Conservation (phyloP, 2,888 invertebrate species). For the Phasia obesa region DNA sequence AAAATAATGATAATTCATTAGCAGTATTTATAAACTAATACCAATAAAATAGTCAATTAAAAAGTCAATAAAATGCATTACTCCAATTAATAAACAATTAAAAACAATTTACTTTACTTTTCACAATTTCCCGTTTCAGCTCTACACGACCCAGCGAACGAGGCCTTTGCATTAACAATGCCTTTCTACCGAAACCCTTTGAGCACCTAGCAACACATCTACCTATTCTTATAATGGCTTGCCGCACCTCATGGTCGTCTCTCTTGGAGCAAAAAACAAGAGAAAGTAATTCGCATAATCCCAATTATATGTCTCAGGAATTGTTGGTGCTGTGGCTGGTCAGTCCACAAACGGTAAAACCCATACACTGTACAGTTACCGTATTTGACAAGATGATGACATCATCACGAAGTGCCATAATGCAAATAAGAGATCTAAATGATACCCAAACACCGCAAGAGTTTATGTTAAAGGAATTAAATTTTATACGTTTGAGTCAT, state of each 20-base stretch:
- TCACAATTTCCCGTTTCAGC: too few species aligned
- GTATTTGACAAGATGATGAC: slow-evolving; percentile 75
- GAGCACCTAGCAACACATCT: slow-evolving; percentile 74
- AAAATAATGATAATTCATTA: too few species aligned
- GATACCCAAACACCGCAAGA: slow-evolving; percentile 73
- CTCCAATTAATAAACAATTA: too few species aligned
- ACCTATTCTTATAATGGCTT: slow-evolving; percentile 76
- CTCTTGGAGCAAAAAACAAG: slow-evolving; percentile 70
- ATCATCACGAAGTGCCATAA: slow-evolving; percentile 75
- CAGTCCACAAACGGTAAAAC: slow-evolving; percentile 76
- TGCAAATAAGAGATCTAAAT: slow-evolving; percentile 74
- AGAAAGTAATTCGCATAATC: slow-evolving; percentile 57
- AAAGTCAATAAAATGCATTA: too few species aligned
- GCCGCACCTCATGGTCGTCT: slow-evolving; percentile 73
- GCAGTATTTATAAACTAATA: too few species aligned
- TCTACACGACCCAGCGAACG: slow-evolving; percentile 72
- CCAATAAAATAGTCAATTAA: too few species aligned
- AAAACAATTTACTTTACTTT: too few species aligned
- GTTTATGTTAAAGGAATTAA: slow-evolving; percentile 74
- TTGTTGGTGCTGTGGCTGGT: slow-evolving; percentile 75
- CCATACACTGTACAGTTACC: slow-evolving; percentile 75
- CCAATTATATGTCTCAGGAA: slow-evolving; percentile 70
- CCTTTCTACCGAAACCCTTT: slow-evolving; percentile 75
- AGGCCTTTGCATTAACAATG: slow-evolving; percentile 76
- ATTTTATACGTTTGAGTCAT: slow-evolving; percentile 74